phyloP scores from a whole-genome alignment of 2,113 vertebrate genomes.

The Penelope pileata region DNA sequence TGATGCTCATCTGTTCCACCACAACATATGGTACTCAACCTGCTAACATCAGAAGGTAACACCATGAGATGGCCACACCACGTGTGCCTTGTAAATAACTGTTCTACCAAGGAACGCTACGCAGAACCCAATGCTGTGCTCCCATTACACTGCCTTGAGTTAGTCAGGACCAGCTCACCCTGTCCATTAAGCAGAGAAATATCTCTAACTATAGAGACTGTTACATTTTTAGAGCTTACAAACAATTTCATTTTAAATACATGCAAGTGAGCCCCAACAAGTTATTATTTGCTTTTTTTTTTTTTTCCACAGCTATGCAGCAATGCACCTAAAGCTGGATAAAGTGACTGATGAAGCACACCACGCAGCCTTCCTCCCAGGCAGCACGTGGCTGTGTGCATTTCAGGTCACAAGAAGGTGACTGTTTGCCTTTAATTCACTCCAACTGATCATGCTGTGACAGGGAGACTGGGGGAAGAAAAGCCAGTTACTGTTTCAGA shows the following conservation, averaged over 20 bases:
- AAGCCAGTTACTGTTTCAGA: not conserved
- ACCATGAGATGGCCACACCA: rapidly evolving
- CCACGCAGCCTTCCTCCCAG: not conserved
- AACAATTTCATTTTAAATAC: not conserved
- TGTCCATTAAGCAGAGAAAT: not conserved
- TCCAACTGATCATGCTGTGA: not conserved
- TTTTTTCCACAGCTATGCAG: not conserved
- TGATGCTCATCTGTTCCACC: no score
- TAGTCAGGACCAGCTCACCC: not conserved
- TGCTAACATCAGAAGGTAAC: not conserved
- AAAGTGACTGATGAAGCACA: not conserved
- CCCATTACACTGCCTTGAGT: no score
- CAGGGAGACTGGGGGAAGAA: not conserved
- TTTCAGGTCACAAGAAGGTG: not conserved
- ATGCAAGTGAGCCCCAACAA: not conserved
- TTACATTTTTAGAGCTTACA: not conserved
- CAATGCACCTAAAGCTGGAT: not conserved
- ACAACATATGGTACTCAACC: rapidly evolving
- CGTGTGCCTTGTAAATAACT: not conserved
- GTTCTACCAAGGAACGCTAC: not conserved
- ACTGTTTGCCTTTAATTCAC: not conserved
- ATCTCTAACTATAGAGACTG: not conserved
- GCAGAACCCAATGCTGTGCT: no score
- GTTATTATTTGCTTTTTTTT: not conserved
- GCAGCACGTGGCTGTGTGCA: not conserved